Evolutionary conservation across 2,113 vertebrate species (phyloP).

Genomic region (Saguinus imperator): DNA sequence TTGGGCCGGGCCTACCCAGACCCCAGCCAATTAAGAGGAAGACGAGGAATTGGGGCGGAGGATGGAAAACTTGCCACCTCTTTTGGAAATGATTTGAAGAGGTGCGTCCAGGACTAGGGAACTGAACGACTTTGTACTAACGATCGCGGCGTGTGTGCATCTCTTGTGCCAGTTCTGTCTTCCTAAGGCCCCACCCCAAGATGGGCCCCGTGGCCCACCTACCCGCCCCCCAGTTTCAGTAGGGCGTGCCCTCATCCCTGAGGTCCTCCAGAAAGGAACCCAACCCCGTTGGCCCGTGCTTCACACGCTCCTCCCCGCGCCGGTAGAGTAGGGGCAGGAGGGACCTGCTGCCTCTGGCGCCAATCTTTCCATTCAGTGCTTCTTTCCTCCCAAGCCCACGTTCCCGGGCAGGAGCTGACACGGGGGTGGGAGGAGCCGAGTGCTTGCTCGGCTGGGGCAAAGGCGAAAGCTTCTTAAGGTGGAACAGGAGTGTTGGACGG

Average conservation of each 20-base stretch:
- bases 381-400: constrained; percentile 60
- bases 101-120: not conserved
- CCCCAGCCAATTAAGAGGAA: constrained; percentile 43
- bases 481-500: not conserved
- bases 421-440: constrained; percentile 65
- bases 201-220: not conserved
- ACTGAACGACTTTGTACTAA: not conserved
- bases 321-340: not conserved
- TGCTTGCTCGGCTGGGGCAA: not conserved
- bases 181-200: not conserved
- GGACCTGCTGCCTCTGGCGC: not conserved
- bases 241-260: not conserved
- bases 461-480: constrained; percentile 69
- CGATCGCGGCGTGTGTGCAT: rapidly evolving
- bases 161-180: not conserved
- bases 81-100: constrained; percentile 44
- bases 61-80: constrained; percentile 56
- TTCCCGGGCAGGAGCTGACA: constrained; percentile 54
- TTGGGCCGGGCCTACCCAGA: constrained; percentile 55
- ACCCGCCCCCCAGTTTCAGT: not conserved
- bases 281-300: not conserved
- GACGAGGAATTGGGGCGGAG: constrained; percentile 16
- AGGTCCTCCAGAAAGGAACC: not conserved
- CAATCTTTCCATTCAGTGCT: constrained; percentile 48
- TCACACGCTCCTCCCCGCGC: not conserved